These are phyloP conservation scores for Apamea sordens DNA, from an alignment of 2,888 invertebrate species.

Conservation along the genomic window DNA sequence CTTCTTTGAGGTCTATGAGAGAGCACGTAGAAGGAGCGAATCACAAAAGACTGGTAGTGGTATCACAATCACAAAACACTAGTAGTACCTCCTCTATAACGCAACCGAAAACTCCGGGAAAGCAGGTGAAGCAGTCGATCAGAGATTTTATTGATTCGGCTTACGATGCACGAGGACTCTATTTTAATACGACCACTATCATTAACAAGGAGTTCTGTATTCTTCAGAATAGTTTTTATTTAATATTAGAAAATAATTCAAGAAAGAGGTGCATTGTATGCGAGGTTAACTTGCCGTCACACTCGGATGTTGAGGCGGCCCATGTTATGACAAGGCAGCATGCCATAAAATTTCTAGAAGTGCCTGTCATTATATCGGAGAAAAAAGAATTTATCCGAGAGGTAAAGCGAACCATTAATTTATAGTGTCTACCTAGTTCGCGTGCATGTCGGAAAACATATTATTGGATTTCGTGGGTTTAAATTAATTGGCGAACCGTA, in stretches of 20 bases:
- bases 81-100: neutral
- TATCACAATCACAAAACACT: too few species aligned
- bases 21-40: slow-evolving; percentile 62
- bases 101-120: neutral
- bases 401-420: slow-evolving; percentile 25
- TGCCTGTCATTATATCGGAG: slow-evolving; percentile 42
- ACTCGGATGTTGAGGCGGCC: fast-evolving
- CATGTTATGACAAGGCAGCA: slow-evolving; percentile 24
- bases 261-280: slow-evolving; percentile 63
- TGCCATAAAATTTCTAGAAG: neutral
- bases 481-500: too few species aligned
- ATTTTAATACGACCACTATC: slow-evolving; percentile 43
- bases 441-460: too few species aligned
- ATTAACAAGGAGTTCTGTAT: slow-evolving; percentile 71
- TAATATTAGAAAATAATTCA: slow-evolving; percentile 53
- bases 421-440: neutral
- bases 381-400: slow-evolving; percentile 59
- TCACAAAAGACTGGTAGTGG: slow-evolving; percentile 65
- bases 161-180: neutral
- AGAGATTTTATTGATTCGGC: slow-evolving; percentile 29
- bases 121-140: neutral
- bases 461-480: too few species aligned
- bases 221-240: slow-evolving; percentile 51
- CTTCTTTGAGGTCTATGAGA: slow-evolving; percentile 40
- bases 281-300: slow-evolving; percentile 16